Conservation (phyloP, 2,888 invertebrate genomes). For the Thalpophila matura region DNA sequence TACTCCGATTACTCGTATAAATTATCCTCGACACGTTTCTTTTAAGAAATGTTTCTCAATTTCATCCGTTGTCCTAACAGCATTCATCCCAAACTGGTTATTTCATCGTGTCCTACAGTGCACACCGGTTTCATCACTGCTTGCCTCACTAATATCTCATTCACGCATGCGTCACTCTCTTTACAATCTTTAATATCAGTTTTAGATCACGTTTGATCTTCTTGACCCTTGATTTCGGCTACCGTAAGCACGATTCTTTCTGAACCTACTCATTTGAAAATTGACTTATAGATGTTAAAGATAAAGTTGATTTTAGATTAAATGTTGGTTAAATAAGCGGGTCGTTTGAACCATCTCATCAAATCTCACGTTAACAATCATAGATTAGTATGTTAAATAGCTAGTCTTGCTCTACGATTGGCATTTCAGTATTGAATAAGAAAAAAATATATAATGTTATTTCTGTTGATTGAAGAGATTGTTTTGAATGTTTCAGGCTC, state of each 20-base stretch:
- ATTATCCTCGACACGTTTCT: too few relatives aligned
- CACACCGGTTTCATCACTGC: slow-evolving; percentile 70
- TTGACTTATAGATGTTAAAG: slow-evolving; percentile 56
- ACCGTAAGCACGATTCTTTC: slow-evolving; percentile 86
- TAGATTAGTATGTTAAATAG: slow-evolving; percentile 85
- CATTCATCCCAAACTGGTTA: slow-evolving; percentile 15
- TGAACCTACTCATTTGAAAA: slow-evolving; percentile 62
- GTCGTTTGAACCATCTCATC: slow-evolving; percentile 80
- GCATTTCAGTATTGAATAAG: slow-evolving; percentile 69
- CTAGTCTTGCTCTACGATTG: slow-evolving; percentile 69
- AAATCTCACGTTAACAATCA: slow-evolving; percentile 88
- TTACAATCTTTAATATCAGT: slow-evolving; percentile 87
- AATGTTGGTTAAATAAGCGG: slow-evolving; percentile 59
- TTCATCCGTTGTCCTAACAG: neutral
- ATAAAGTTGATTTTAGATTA: slow-evolving; percentile 62
- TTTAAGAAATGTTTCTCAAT: neutral
- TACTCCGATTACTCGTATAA: too few relatives aligned
- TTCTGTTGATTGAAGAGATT: slow-evolving; percentile 57
- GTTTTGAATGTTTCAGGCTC: slow-evolving; percentile 38
- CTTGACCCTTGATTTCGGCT: slow-evolving; percentile 89
- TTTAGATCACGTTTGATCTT: slow-evolving; percentile 89
- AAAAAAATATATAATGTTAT: slow-evolving; percentile 61
- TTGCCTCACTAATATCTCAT: slow-evolving; percentile 84
- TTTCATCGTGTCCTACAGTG: slow-evolving; percentile 52
- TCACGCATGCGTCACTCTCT: slow-evolving; percentile 87